These are phyloP conservation scores for Phenacoccus solenopsis DNA, from an alignment of 1,140 invertebrate species.

Conservation along the genomic window DNA sequence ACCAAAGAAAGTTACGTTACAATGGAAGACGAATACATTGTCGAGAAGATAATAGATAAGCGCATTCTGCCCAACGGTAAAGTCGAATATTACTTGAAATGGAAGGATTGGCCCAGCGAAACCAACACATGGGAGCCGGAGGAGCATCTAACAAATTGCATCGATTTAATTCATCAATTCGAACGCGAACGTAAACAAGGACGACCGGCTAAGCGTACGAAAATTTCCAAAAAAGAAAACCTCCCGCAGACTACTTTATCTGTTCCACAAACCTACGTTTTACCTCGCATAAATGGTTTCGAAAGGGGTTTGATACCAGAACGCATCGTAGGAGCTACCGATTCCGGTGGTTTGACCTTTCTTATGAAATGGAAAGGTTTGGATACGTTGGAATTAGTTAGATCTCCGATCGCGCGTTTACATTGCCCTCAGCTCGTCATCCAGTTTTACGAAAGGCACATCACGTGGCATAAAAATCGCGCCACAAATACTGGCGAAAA, in stretches of 20 bases:
- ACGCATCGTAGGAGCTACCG: conserved; percentile 89
- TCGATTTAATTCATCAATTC: conserved; percentile 62
- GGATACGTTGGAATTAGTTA: conserved; percentile 88
- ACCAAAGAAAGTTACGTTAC: not conserved
- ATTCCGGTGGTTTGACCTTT: conserved; percentile 90
- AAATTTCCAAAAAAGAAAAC: not conserved
- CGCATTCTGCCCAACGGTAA: conserved; percentile 59
- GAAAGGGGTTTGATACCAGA: conserved; percentile 82
- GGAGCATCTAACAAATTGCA: conserved; percentile 57
- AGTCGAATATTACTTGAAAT: conserved; percentile 47
- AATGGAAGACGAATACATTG: conserved; percentile 62
- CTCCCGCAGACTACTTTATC: not conserved
- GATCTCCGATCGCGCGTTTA: conserved; percentile 78
- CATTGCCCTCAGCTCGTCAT: conserved; percentile 92
- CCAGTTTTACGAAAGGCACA: conserved; percentile 86
- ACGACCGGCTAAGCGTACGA: not conserved
- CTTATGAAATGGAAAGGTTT: conserved; percentile 76
- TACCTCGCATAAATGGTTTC: conserved; percentile 53
- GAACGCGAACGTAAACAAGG: conserved; percentile 37
- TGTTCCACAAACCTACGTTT: not conserved
- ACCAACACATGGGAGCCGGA: conserved; percentile 58
- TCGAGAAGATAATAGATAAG: conserved; percentile 79
- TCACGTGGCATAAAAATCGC: conserved; percentile 78
- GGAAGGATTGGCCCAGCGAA: conserved; percentile 44
- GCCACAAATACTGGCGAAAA: not conserved